Conservation (phyloP, 2,797 vertebrate species). For the Paguma larvata region DNA sequence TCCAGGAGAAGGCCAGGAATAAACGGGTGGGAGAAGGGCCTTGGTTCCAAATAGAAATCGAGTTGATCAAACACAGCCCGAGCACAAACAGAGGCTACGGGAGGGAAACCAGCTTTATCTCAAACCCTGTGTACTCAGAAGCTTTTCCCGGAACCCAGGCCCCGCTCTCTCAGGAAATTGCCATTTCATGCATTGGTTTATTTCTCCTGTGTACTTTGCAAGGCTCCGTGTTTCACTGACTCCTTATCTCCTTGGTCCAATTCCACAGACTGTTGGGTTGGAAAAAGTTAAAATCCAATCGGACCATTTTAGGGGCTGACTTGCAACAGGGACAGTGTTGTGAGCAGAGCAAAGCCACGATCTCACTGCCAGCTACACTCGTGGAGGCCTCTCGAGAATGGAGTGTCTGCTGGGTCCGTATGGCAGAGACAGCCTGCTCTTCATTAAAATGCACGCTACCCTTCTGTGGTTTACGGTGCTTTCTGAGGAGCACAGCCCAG, state of each 20-base stretch:
- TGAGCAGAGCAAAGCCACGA: background rate
- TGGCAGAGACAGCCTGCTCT: background rate
- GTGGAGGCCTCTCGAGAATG: background rate
- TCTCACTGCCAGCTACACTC: background rate
- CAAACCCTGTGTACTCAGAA: slow-evolving; percentile 75
- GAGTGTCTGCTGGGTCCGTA: background rate
- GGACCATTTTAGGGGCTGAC: slow-evolving; percentile 30
- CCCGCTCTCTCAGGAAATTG: slow-evolving; percentile 82
- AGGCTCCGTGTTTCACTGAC: slow-evolving; percentile 70
- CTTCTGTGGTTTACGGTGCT: background rate
- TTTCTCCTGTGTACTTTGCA: slow-evolving; percentile 74
- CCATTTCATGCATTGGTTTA: slow-evolving; percentile 65
- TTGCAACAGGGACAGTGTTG: background rate
- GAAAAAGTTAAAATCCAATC: slow-evolving; percentile 81
- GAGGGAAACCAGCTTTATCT: slow-evolving; percentile 77
- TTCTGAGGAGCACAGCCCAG: background rate
- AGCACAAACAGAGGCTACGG: slow-evolving; percentile 44
- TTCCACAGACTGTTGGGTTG: slow-evolving; percentile 82
- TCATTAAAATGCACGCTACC: background rate
- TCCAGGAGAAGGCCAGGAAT: slow-evolving; percentile 64
- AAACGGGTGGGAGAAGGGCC: slow-evolving; percentile 60
- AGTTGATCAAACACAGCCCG: slow-evolving; percentile 78
- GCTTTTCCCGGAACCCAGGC: slow-evolving; percentile 69
- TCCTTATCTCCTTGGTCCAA: slow-evolving; percentile 83
- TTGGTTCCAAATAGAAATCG: slow-evolving; percentile 78